A percentile compares a stretch with the other conserved stretches of the same genome.
phyloP scores from a whole-genome alignment of 2,797 vertebrate species.

The Linurgus olivaceus region DNA sequence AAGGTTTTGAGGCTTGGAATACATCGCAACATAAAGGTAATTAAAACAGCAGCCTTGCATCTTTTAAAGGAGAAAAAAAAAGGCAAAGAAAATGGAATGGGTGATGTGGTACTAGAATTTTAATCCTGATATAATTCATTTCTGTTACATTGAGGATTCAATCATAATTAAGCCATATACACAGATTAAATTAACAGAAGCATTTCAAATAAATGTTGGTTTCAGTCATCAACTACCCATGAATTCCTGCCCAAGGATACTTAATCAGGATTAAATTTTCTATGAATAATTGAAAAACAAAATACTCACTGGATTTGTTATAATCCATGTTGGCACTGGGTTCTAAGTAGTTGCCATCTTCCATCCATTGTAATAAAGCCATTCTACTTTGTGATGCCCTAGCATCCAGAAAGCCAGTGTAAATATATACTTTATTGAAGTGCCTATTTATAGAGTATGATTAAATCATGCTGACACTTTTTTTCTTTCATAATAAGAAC shows the following conservation, averaged over 20 bases:
- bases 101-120: conserved; percentile 73
- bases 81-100: conserved; percentile 49
- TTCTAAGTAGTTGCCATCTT: conserved; percentile 80
- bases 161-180: conserved; percentile 82
- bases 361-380: conserved; percentile 78
- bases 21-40: conserved; percentile 50
- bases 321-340: conserved; percentile 81
- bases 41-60: conserved; percentile 56
- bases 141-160: conserved; percentile 78
- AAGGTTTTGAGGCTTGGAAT: conserved; percentile 35
- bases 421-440: conserved; percentile 69
- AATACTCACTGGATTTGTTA: conserved; percentile 83
- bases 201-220: conserved; percentile 81
- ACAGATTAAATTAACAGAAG: conserved; percentile 84
- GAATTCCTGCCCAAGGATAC: conserved; percentile 83
- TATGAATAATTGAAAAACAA: conserved; percentile 87
- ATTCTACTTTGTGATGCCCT: conserved; percentile 62
- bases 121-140: conserved; percentile 82
- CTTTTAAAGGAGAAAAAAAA: conserved; percentile 50
- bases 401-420: conserved; percentile 55
- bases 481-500: not conserved
- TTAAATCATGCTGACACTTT: conserved; percentile 18
- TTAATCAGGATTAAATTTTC: conserved; percentile 87
- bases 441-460: conserved; percentile 66
- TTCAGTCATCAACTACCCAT: conserved; percentile 81